Conservation (phyloP, 2,797 vertebrate species). For the Enoplosus armatus region DNA sequence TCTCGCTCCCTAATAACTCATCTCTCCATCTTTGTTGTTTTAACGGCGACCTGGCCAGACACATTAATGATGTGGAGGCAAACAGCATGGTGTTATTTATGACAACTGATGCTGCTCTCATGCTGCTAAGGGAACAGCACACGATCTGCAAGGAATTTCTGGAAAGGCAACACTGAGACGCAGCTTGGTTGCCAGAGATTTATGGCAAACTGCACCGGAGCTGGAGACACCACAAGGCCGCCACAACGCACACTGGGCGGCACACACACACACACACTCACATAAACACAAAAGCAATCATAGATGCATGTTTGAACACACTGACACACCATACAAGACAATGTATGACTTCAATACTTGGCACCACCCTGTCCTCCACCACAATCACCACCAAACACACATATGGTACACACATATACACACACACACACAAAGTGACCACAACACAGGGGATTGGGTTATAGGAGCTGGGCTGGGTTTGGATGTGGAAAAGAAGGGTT, state of each 20-base stretch:
- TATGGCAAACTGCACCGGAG: conserved; percentile 50
- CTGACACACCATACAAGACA: conserved; percentile 53
- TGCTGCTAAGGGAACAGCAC: conserved; percentile 67
- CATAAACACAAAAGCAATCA: conserved; percentile 30
- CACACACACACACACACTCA: conserved; percentile 10
- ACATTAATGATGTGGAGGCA: conserved; percentile 57
- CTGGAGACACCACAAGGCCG: conserved; percentile 56
- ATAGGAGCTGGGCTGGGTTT: conserved; percentile 67
- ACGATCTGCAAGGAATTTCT: conserved; percentile 65
- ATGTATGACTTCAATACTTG: conserved; percentile 71
- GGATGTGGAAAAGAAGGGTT: conserved; percentile 72
- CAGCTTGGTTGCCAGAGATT: conserved; percentile 57
- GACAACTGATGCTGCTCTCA: conserved; percentile 62
- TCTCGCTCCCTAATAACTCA: conserved; percentile 15
- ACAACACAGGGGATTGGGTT: conserved; percentile 78
- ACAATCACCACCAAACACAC: conserved; percentile 51
- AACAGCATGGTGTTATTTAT: conserved; percentile 72
- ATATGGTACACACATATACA: conserved; percentile 4
- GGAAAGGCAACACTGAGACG: conserved; percentile 51
- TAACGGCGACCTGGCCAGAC: conserved; percentile 56
- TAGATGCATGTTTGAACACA: conserved; percentile 30
- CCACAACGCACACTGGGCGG: conserved; percentile 28
- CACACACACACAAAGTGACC: conserved; percentile 59
- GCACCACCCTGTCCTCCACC: conserved; percentile 46
- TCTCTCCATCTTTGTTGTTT: conserved; percentile 40